These are phyloP conservation scores for Rhagonycha fulva DNA, from an alignment of 2,888 invertebrate genomes.

Conservation along the genomic window DNA sequence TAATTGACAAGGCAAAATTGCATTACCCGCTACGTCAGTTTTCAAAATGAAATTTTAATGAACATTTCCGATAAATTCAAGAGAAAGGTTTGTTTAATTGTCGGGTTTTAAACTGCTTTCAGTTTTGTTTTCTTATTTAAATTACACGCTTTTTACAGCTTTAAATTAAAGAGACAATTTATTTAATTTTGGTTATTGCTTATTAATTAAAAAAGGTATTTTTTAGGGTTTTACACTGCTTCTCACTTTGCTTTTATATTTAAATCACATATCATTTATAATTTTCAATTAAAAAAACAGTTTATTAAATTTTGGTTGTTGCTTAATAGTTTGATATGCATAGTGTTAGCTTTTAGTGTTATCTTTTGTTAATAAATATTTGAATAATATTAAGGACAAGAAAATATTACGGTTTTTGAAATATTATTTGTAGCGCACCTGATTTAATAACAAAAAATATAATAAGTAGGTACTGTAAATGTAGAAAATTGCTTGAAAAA, in stretches of 20 bases:
- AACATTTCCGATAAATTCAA: conserved; percentile 9
- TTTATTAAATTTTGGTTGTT: too few relatives aligned
- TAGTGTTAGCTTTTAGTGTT: too few relatives aligned
- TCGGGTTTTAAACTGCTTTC: conserved; percentile 1
- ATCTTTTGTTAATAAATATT: too few relatives aligned
- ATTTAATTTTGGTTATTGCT: not conserved
- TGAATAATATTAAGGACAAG: not conserved
- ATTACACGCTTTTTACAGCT: not conserved
- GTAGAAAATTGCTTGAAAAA: not conserved
- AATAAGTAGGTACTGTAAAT: not conserved
- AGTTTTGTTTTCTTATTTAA: conserved; percentile 15
- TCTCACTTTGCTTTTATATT: too few relatives aligned
- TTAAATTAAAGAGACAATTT: not conserved
- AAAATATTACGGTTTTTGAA: too few relatives aligned
- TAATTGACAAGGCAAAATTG: conserved; percentile 27
- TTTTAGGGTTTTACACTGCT: not conserved
- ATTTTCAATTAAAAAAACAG: too few relatives aligned
- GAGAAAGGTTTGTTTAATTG: conserved; percentile 10
- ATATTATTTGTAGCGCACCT: not conserved
- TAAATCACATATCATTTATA: too few relatives aligned
- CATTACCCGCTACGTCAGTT: conserved; percentile 18
- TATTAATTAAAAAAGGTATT: not conserved
- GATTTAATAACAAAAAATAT: not conserved
- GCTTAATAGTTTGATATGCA: too few relatives aligned
- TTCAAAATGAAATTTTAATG: conserved; percentile 22